These are phyloP conservation scores for Rhodophaea formosa DNA, from an alignment of 2,888 invertebrate species.

Conservation along the genomic window DNA sequence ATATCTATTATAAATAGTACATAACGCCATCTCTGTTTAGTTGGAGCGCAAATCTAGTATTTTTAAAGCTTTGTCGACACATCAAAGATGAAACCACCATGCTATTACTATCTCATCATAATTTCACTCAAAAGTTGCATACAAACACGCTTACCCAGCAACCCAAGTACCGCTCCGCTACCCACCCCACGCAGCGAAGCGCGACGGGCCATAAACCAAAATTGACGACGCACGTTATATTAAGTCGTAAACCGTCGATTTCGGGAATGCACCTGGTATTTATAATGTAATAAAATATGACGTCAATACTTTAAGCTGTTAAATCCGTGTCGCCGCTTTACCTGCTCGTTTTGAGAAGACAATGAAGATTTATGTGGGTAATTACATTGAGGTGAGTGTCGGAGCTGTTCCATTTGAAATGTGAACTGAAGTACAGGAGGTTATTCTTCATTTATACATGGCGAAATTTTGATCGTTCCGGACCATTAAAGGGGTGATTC, in stretches of 20 bases:
- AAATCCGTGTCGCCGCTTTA: conserved; percentile 9
- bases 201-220: conserved; percentile 56
- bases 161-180: conserved; percentile 36
- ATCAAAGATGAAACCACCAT: too few relatives aligned
- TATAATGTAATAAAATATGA: conserved; percentile 14
- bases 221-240: conserved; percentile 61
- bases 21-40: too few relatives aligned
- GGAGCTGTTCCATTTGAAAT: not conserved
- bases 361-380: conserved; percentile 6
- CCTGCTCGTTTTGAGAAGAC: not conserved
- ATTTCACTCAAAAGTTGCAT: conserved; percentile 8
- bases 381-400: conserved; percentile 1
- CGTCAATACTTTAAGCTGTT: not conserved
- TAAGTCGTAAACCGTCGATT: conserved; percentile 54
- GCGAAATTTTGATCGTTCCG: too few relatives aligned
- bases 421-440: not conserved
- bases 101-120: not conserved
- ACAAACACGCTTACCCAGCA: conserved; percentile 15
- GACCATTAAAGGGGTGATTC: too few relatives aligned
- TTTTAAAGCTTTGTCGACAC: too few relatives aligned
- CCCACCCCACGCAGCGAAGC: conserved; percentile 42
- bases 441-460: too few relatives aligned
- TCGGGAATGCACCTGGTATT: conserved; percentile 46
- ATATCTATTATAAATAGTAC: too few relatives aligned
- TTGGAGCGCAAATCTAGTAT: too few relatives aligned